phyloP scores from a whole-genome alignment of 2,888 invertebrate genomes.

The Disparrhopalites patrizii region DNA sequence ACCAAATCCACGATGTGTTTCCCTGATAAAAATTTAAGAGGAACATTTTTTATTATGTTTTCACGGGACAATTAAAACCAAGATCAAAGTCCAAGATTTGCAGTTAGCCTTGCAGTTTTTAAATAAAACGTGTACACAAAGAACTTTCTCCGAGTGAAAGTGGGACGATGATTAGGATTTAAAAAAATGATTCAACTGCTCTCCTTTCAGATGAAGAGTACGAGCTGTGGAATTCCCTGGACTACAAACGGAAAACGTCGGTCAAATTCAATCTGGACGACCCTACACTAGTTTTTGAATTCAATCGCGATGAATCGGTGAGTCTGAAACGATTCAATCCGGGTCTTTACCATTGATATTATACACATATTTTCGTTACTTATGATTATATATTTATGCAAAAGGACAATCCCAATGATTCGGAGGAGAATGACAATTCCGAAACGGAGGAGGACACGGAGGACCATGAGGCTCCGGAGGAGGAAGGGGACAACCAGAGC shows the following conservation, averaged over 20 bases:
- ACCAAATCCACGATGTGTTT: too few species aligned
- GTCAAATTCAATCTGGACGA: constrained; percentile 45
- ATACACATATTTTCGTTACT: too few species aligned
- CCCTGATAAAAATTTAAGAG: too few species aligned
- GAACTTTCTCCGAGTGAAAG: too few species aligned
- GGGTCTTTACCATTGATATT: too few species aligned
- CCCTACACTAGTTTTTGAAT: constrained; percentile 43
- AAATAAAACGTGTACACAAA: too few species aligned
- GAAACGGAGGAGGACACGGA: constrained; percentile 31
- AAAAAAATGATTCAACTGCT: too few species aligned
- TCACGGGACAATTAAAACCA: neutral
- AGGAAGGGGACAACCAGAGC: constrained; percentile 3
- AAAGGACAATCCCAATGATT: constrained; percentile 22
- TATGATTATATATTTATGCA: too few species aligned
- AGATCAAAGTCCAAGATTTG: neutral
- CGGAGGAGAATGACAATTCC: constrained; percentile 17
- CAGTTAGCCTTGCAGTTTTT: too few species aligned
- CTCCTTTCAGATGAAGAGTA: constrained; percentile 33
- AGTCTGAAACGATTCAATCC: too few species aligned
- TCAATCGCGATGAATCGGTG: constrained; percentile 15
- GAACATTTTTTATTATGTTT: neutral
- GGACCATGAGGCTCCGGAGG: constrained; percentile 23
- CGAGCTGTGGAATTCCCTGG: constrained; percentile 24
- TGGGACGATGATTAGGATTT: too few species aligned
- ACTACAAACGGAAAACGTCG: constrained; percentile 19